A percentile compares a stretch with the other conserved stretches of the same genome.
These are phyloP conservation scores for Tiliqua scincoides DNA, from an alignment of 2,113 vertebrate species.

Conservation along the genomic window DNA sequence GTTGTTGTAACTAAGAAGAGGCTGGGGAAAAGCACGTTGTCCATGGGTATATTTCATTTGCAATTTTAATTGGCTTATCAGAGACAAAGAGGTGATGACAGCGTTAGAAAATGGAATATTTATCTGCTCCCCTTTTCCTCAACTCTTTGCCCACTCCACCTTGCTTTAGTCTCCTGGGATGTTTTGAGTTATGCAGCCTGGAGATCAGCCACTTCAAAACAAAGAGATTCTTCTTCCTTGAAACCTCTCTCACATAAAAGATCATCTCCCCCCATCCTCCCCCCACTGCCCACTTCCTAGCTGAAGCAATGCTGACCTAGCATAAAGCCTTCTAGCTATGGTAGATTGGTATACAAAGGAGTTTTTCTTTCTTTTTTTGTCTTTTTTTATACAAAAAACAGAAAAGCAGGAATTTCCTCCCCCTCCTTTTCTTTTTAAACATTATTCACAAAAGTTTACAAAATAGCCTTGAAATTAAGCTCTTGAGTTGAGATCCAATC, in stretches of 20 bases:
- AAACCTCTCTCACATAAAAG: neutral
- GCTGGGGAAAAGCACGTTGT: slow-evolving; percentile 16
- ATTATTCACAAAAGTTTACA: slow-evolving; percentile 45
- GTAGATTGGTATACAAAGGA: slow-evolving; percentile 12
- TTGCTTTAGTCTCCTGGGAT: neutral
- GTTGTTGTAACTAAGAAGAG: slow-evolving; percentile 52
- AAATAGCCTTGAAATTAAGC: slow-evolving; percentile 29
- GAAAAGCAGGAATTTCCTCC: slow-evolving; percentile 24
- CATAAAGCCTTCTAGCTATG: neutral
- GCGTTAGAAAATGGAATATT: slow-evolving; percentile 35
- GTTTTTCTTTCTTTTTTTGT: neutral
- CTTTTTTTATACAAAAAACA: slow-evolving; percentile 2
- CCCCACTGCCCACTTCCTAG: neutral
- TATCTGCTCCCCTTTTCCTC: neutral
- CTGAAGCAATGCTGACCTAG: neutral
- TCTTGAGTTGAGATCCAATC: neutral
- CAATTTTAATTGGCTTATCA: slow-evolving; percentile 49
- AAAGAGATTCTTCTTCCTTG: neutral
- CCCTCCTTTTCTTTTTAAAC: neutral
- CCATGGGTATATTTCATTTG: slow-evolving; percentile 28
- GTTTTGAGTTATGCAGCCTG: slow-evolving; percentile 11
- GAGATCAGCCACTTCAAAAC: slow-evolving; percentile 18
- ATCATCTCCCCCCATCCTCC: neutral
- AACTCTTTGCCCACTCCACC: neutral
- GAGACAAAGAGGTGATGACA: slow-evolving; percentile 40